Evolutionary conservation across 2,113 vertebrate species (phyloP), one percentile per base, ranked within the genome.

Genomic region (Notechis scutatus): DNA sequence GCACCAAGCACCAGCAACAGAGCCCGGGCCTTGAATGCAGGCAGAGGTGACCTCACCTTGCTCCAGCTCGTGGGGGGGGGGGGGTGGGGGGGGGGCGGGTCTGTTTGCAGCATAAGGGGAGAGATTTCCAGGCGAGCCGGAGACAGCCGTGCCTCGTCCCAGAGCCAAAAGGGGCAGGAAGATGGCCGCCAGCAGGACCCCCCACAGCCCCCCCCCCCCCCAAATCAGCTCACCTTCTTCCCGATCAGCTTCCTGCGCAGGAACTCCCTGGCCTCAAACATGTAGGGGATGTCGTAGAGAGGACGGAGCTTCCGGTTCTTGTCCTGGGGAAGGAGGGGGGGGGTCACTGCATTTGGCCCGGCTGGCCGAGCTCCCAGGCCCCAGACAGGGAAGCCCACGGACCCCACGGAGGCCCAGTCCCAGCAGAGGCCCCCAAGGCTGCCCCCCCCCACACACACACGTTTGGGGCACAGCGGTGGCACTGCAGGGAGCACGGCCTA

Each of bases 231-330:
- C 97, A 99, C 99, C 99, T 99, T 99, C 94, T 99, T 99, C 29
- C 99, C 99, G 2, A 99, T 99, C 90, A 99, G 98, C 95, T 99
- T 99, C 98, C 99, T 99, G 94, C 99, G 98, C 94, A 99, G 98
- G 97, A 99, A 99, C 93, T 99, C 99, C 20, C 99, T 98, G 90
- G 99, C 99, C 96, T 99, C 99, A 23, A 99, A 99, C 99, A 99
- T 99, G 97, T 99, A 99, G 81, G 99, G 99, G 96, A 99, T 99
- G 98, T 99, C 99, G 1, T 99, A 99, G 15, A 99, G 98, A 0
- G 99, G 99, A 91, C 99, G 98, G 94, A 99, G 99, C 93, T 99
- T 99, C 97, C 99, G 99, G 97, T 99, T 99, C 97, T 99, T 99
- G 98, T 99, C 99, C 98, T 99, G 95, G 5, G 2, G 0, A 5